Evolutionary conservation across 1,140 invertebrate genomes (phyloP).

Genomic region (Drosophila aff.): DNA sequence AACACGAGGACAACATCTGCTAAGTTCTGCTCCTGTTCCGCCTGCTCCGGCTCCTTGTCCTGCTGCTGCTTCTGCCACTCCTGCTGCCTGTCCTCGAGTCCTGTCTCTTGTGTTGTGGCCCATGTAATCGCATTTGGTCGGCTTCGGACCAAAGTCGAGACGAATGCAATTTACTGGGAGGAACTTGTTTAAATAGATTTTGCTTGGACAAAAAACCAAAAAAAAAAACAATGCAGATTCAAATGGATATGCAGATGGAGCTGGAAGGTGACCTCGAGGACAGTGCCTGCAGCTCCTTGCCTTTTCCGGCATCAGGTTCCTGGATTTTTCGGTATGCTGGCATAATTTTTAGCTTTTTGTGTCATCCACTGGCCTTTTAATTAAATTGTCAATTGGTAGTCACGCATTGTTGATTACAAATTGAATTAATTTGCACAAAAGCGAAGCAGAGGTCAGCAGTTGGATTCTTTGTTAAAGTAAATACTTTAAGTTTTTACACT

Average conservation of each 20-base stretch:
- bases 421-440: constrained; percentile 56
- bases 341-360: constrained; percentile 41
- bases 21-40: constrained; percentile 23
- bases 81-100: constrained; percentile 8
- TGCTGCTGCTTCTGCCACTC: neutral
- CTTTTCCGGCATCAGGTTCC: neutral
- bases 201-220: constrained; percentile 3
- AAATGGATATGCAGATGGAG: constrained; percentile 44
- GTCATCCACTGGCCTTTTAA: constrained; percentile 47
- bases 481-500: neutral
- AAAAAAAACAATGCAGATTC: constrained; percentile 54
- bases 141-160: constrained; percentile 40
- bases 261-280: constrained; percentile 8
- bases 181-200: constrained; percentile 67
- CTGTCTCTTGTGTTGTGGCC: constrained; percentile 44
- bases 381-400: constrained; percentile 71
- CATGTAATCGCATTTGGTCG: constrained; percentile 74
- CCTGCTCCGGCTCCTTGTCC: neutral
- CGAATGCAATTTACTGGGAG: constrained; percentile 70
- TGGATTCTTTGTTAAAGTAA: neutral
- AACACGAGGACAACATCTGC: constrained; percentile 35
- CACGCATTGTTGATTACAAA: constrained; percentile 69
- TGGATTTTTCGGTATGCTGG: constrained; percentile 35
- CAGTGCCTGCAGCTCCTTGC: constrained; percentile 43
- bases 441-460: neutral